phyloP scores from a whole-genome alignment of 1,140 invertebrate species.

The Bombus cullumanus region DNA sequence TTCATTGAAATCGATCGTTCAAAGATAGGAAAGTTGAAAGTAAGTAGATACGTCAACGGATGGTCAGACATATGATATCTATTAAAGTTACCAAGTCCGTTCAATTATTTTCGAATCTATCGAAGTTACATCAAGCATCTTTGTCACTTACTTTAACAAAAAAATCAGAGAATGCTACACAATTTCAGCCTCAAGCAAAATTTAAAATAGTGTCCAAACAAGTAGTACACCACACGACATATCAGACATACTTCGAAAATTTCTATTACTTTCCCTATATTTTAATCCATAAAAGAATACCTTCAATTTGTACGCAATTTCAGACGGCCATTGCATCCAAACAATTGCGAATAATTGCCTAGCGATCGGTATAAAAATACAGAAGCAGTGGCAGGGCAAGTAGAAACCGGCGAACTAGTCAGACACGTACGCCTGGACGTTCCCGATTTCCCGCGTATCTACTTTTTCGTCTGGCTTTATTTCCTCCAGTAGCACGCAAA shows the following conservation, averaged over 20 bases:
- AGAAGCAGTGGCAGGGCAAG: not conserved
- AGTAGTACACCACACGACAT: not conserved
- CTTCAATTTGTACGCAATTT: not conserved
- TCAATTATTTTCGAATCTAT: too few relatives aligned
- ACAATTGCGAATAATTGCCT: not conserved
- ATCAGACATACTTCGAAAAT: not conserved
- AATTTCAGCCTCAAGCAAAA: not conserved
- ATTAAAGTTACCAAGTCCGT: too few relatives aligned
- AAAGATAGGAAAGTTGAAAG: too few relatives aligned
- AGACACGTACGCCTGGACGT: not conserved
- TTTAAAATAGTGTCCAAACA: fast-evolving
- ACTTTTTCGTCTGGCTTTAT: conserved; percentile 15
- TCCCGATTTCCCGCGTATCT: not conserved
- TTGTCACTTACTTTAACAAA: too few relatives aligned
- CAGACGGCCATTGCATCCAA: not conserved
- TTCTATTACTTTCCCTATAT: not conserved
- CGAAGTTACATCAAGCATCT: too few relatives aligned
- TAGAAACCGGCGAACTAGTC: not conserved
- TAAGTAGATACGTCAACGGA: too few relatives aligned
- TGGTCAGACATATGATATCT: too few relatives aligned
- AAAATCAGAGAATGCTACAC: not conserved
- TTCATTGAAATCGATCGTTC: too few relatives aligned
- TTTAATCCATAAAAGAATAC: not conserved
- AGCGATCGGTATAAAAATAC: not conserved
- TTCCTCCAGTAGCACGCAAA: not conserved